Base-by-base conservation (phyloP, 2,113 vertebrate species). In the Tenebrosternarchus preto region DNA sequence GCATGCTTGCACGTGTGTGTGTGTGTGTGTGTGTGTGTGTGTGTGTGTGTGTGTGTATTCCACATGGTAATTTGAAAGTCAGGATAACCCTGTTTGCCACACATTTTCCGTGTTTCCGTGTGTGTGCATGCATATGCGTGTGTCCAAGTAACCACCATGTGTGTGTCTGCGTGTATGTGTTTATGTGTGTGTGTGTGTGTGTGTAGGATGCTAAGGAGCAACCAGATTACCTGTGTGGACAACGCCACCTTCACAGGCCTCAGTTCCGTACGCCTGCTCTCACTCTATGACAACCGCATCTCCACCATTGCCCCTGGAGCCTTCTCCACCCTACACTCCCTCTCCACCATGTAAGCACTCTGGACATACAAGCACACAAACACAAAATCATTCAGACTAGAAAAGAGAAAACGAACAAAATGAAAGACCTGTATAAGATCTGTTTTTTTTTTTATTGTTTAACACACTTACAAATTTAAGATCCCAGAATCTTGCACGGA, bases 211-310 rank as follows among this genome's bases (percentile, higher is more conserved):
- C 91, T 99, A 77, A 92, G 98, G 74, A 99, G 96, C 88, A 99
- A 99, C 91, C 92, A 94, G 85, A 93, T 99, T 91, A 96, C 92
- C 91, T 99, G 98, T 82, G 94, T 99, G 73, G 95, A 94, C 91
- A 99, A 99, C 19, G 92, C 94, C 33, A 99, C 96, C 0, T 99
- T 99, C 39, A 94, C 94, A 0, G 98, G 97, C 61, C 92, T 99
- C 87, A 98, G 96, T 85, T 97, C 98, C 0, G 97, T 99, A 76
- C 93, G 98, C 25, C 93, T 99, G 83, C 94, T 99, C 9, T 99
- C 98, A 0, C 94, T 99, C 15, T 99, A 99, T 1, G 98, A 99
- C 92, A 99, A 99, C 83, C 93, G 93, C 73, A 97, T 99, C 89
- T 93, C 93, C 90, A 97, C 95, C 78, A 95, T 99, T 85, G 95